Conservation (phyloP, 1,140 invertebrate genomes). For the Rhagoletis zephyria region DNA sequence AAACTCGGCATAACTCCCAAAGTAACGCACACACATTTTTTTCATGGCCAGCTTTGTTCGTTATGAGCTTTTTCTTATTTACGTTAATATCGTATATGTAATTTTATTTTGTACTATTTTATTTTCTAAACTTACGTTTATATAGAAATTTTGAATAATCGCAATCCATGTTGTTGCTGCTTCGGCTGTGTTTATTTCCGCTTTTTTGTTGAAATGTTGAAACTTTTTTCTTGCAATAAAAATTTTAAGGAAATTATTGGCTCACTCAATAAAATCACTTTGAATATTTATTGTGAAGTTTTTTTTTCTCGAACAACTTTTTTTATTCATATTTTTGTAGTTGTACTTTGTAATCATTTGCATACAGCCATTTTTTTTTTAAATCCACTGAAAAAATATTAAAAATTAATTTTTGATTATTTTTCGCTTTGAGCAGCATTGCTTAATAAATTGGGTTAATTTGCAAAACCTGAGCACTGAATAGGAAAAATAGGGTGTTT, state of each 20-base stretch:
- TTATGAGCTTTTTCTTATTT: neutral
- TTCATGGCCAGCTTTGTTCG: no score
- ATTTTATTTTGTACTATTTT: neutral
- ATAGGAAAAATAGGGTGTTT: no score
- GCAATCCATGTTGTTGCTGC: slow-evolving; percentile 56
- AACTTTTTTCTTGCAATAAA: no score
- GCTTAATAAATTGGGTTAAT: no score
- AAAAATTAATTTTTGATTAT: no score
- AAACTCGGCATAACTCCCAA: no score
- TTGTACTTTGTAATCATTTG: neutral
- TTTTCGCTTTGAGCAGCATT: no score
- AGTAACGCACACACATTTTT: no score
- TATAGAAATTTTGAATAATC: slow-evolving; percentile 59
- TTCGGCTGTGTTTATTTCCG: neutral
- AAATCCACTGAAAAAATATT: neutral
- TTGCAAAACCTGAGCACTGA: no score
- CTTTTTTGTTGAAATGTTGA: neutral
- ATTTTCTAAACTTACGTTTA: slow-evolving; percentile 56
- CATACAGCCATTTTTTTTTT: no score
- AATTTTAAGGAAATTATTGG: neutral
- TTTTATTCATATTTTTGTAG: neutral
- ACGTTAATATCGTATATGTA: neutral
- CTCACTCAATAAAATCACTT: no score
- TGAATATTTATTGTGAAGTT: neutral
- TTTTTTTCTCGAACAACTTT: neutral